A percentile compares a stretch with the other conserved stretches of the same genome.
Evolutionary conservation across 2,888 invertebrate species (phyloP).

Genomic region (Drosophila formosana): DNA sequence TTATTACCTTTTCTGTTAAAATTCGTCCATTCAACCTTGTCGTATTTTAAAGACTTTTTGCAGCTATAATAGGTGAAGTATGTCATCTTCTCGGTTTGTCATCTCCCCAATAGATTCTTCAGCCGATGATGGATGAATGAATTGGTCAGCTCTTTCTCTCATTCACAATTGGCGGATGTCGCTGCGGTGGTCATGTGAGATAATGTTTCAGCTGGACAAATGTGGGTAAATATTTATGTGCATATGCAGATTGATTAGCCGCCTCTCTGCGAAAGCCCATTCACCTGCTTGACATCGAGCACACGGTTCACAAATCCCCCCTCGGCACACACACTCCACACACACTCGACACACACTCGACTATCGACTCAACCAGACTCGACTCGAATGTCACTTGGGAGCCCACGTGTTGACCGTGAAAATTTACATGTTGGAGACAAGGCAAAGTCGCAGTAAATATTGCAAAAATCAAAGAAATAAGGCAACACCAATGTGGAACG

Average conservation of each 20-base stretch:
- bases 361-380: background rate
- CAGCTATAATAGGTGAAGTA: too few species aligned
- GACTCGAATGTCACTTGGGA: constrained; percentile 44
- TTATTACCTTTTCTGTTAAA: too few species aligned
- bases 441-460: constrained; percentile 29
- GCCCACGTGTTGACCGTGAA: constrained; percentile 69
- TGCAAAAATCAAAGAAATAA: constrained; percentile 32
- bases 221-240: constrained; percentile 16
- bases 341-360: too few species aligned
- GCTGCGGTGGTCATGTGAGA: background rate
- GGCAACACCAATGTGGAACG: background rate
- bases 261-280: constrained; percentile 28
- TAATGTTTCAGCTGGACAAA: constrained; percentile 1
- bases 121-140: background rate
- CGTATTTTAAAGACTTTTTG: too few species aligned
- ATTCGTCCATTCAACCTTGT: too few species aligned
- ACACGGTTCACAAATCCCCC: constrained; percentile 24
- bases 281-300: constrained; percentile 44
- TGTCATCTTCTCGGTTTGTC: too few species aligned
- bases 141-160: background rate
- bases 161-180: background rate
- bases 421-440: constrained; percentile 50
- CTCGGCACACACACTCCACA: background rate
- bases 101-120: background rate
- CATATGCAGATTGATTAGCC: constrained; percentile 48